Evolutionary conservation across 2,113 vertebrate genomes (phyloP).

Genomic region (Arothron firmamentum): DNA sequence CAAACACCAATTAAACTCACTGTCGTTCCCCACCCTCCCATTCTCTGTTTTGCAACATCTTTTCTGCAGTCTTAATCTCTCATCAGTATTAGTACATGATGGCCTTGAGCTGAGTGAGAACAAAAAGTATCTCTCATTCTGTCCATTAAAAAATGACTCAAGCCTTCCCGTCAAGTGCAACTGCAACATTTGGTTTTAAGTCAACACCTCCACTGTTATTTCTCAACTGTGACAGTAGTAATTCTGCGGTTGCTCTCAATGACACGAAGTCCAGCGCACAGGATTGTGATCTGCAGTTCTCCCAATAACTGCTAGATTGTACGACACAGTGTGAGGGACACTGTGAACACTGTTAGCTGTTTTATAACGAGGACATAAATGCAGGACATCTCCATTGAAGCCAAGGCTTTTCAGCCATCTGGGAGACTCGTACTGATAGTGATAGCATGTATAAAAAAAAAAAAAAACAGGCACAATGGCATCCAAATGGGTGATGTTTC

Average conservation of each 20-base stretch:
- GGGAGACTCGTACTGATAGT: background rate
- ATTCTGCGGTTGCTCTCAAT: slow-evolving; percentile 8
- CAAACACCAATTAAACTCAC: slow-evolving; percentile 20
- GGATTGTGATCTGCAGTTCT: background rate
- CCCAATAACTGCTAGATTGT: slow-evolving; percentile 23
- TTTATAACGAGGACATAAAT: slow-evolving; percentile 12
- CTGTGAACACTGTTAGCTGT: slow-evolving; percentile 3
- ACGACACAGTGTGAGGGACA: slow-evolving; percentile 4
- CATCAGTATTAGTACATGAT: too few species aligned
- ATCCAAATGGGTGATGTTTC: too few species aligned
- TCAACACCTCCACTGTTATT: slow-evolving; percentile 35
- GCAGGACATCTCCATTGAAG: slow-evolving; percentile 4
- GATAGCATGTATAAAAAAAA: background rate
- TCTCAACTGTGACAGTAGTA: slow-evolving; percentile 32
- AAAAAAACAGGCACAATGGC: background rate
- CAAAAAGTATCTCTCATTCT: slow-evolving; percentile 11
- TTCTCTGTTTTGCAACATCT: background rate
- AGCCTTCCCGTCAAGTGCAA: slow-evolving; percentile 26
- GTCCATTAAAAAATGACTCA: slow-evolving; percentile 46
- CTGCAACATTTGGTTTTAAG: slow-evolving; percentile 41
- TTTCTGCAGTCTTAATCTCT: background rate
- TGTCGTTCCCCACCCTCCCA: slow-evolving; percentile 31
- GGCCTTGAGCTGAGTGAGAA: background rate
- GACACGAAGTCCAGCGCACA: slow-evolving; percentile 16
- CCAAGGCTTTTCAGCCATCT: too few species aligned